A percentile compares a stretch with the other conserved stretches of the same genome.
Conservation (phyloP, 53 echinoderm and acorn worm species). For the Mesocentrotus franciscanus region DNA sequence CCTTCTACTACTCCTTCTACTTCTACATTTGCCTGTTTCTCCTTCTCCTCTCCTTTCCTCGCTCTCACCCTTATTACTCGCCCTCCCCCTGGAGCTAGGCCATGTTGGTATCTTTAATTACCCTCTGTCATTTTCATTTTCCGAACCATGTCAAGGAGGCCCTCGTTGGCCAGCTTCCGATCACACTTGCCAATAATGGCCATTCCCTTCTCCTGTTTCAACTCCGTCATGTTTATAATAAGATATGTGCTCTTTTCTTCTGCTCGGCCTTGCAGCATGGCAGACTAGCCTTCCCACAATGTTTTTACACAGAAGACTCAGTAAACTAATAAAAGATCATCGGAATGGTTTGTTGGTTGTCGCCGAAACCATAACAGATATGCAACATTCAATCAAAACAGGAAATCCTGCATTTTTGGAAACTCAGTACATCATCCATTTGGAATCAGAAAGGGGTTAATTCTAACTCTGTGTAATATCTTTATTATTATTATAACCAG, state of each 20-base stretch:
- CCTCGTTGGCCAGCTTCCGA: background rate
- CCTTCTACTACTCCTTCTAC: background rate
- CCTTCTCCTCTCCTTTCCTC: background rate
- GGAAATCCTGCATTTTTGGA: too few species aligned
- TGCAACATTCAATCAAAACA: too few species aligned
- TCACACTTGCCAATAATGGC: constrained; percentile 50
- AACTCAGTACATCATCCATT: too few species aligned
- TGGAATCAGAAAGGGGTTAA: too few species aligned
- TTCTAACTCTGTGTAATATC: too few species aligned
- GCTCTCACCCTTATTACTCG: background rate
- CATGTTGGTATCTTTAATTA: constrained; percentile 34
- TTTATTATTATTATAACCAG: too few species aligned
- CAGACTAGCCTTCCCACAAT: background rate
- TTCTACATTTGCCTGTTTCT: background rate
- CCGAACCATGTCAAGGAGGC: background rate
- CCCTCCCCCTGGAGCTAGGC: background rate
- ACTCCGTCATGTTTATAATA: constrained; percentile 25
- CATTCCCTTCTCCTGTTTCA: constrained; percentile 39
- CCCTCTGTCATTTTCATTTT: constrained; percentile 3
- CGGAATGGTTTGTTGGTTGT: background rate
- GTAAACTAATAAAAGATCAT: background rate
- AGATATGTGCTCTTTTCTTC: background rate
- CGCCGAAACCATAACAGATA: too few species aligned
- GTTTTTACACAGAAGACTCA: background rate
- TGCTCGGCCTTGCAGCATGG: background rate